Percentiles rank a stretch among this genome's conserved stretches.
phyloP scores from a whole-genome alignment of 1,140 invertebrate genomes.

The Hetaerina americana region DNA sequence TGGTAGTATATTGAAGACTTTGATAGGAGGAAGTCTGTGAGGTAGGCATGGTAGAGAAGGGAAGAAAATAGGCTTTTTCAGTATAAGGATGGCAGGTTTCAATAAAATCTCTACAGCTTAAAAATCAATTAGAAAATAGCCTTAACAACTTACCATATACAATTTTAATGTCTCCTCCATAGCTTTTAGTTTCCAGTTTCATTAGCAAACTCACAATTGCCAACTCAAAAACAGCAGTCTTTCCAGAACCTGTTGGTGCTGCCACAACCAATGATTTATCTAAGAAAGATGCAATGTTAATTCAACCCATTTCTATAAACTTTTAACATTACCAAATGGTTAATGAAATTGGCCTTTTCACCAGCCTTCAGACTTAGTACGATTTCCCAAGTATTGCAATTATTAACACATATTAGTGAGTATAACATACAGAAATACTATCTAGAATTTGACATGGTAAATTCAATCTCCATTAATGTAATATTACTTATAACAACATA shows the following conservation, averaged over 20 bases:
- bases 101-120: no score
- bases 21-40: no score
- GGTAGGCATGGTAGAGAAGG: no score
- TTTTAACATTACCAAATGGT: constrained; percentile 2
- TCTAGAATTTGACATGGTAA: no score
- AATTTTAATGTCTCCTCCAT: constrained; percentile 39
- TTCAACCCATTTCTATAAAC: constrained; percentile 11
- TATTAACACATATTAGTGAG: constrained; percentile 1
- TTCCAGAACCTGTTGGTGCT: constrained; percentile 69
- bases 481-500: no score
- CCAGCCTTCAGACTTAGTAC: not conserved
- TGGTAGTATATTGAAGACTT: no score
- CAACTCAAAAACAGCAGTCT: constrained; percentile 70
- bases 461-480: no score
- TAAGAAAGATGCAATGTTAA: constrained; percentile 25
- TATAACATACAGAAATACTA: no score
- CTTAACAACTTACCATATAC: constrained; percentile 42
- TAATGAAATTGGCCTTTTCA: not conserved
- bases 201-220: constrained; percentile 53
- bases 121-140: no score
- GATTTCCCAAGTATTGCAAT: not conserved
- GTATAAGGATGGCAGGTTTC: no score
- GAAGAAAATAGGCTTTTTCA: no score
- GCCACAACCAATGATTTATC: constrained; percentile 59
- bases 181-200: constrained; percentile 26